These are phyloP conservation scores for Forbesichthys agassizii DNA, from an alignment of 2,113 vertebrate genomes.

Conservation along the genomic window DNA sequence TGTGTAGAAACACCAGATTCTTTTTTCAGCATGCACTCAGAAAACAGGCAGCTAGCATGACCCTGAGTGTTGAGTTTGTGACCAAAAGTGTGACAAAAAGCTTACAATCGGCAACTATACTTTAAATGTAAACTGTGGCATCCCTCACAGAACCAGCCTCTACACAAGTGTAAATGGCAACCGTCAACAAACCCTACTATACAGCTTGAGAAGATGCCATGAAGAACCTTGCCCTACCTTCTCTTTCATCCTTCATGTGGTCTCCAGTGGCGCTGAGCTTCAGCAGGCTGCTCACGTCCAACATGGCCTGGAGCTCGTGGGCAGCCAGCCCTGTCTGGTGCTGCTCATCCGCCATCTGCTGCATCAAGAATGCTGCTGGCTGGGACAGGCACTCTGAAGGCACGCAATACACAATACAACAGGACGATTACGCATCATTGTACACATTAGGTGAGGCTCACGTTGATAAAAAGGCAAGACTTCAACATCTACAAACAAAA, in stretches of 20 bases:
- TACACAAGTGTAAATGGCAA: too few relatives aligned
- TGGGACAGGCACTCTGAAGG: conserved; percentile 65
- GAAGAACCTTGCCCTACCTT: conserved; percentile 62
- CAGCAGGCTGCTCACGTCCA: conserved; percentile 82
- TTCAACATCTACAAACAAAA: background rate
- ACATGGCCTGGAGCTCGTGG: conserved; percentile 76
- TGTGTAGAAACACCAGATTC: too few relatives aligned
- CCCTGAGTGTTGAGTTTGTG: too few relatives aligned
- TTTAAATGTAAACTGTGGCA: too few relatives aligned
- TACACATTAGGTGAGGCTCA: background rate
- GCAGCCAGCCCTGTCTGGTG: conserved; percentile 57
- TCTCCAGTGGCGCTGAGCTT: conserved; percentile 76
- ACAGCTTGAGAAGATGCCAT: background rate
- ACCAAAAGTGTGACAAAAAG: too few relatives aligned
- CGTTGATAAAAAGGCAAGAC: background rate
- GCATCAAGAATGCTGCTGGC: conserved; percentile 61
- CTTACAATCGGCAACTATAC: too few relatives aligned
- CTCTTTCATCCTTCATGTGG: conserved; percentile 78
- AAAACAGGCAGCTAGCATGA: too few relatives aligned
- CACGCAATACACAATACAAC: background rate
- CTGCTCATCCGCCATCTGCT: conserved; percentile 56
- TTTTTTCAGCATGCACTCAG: too few relatives aligned
- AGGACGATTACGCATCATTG: background rate
- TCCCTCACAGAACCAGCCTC: too few relatives aligned
- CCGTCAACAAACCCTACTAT: background rate